phyloP scores from a whole-genome alignment of 2,113 vertebrate species.

The Sinosuthora webbiana region DNA sequence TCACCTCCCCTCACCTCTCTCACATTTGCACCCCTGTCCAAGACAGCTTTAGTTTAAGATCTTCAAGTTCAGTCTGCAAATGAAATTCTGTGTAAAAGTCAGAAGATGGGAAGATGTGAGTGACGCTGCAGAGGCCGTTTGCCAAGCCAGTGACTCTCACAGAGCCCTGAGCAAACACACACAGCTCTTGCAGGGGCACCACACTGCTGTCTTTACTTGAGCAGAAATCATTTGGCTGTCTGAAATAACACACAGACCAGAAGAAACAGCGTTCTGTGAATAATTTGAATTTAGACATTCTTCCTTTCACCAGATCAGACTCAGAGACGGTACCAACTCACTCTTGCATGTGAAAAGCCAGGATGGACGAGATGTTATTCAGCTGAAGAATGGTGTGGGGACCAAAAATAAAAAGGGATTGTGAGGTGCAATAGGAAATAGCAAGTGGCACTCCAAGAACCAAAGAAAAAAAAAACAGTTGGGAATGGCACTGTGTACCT shows the following conservation, averaged over 20 bases:
- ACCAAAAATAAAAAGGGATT: not conserved
- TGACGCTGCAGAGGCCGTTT: not conserved
- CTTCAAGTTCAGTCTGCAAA: not conserved
- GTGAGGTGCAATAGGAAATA: not conserved
- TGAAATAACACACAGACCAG: not conserved
- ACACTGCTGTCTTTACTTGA: not conserved
- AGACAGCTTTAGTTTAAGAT: not conserved
- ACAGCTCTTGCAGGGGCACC: not conserved
- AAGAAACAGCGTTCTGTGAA: not conserved
- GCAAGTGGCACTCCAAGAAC: not conserved
- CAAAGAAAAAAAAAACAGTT: not conserved
- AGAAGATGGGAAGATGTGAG: not conserved
- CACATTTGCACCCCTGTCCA: not conserved
- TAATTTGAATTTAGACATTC: not conserved
- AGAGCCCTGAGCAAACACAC: not conserved
- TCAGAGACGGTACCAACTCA: not conserved
- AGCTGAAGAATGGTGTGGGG: not conserved
- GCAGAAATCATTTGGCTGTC: not conserved
- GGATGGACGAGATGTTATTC: fast-evolving
- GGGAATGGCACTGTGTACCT: not conserved
- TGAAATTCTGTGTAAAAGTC: not conserved
- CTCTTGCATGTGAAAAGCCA: not conserved
- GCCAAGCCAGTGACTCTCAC: not conserved
- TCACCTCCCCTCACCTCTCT: not conserved
- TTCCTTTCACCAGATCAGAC: not conserved